Evolutionary conservation across 1,140 invertebrate species (phyloP).

Genomic region (Meteorus sp.): DNA sequence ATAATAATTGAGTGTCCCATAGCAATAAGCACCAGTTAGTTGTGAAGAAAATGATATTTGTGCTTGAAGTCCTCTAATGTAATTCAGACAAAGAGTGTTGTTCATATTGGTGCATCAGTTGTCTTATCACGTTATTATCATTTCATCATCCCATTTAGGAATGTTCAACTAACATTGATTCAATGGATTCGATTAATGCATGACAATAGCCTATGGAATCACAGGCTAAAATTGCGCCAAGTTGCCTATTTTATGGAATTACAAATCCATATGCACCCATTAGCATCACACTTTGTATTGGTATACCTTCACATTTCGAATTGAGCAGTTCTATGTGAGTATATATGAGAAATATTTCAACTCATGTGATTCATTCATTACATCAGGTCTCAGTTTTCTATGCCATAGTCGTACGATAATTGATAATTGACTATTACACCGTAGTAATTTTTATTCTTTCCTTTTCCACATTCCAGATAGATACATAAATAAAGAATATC

Average conservation of each 20-base stretch:
- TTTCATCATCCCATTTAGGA: background rate
- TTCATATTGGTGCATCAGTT: background rate
- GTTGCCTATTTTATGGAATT: slow-evolving; percentile 14
- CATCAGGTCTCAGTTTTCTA: background rate
- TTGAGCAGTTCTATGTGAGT: background rate
- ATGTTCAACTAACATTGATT: background rate
- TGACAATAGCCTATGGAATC: slow-evolving; percentile 31
- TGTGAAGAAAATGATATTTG: background rate
- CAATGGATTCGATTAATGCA: slow-evolving; percentile 34
- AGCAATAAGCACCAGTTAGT: background rate
- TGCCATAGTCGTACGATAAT: background rate
- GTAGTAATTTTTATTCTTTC: background rate
- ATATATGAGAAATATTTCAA: background rate
- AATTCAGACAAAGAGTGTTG: background rate
- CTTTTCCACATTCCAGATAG: background rate
- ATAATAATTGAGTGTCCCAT: background rate
- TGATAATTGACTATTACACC: too few species aligned
- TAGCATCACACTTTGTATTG: too few species aligned
- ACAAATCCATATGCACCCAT: background rate
- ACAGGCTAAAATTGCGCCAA: slow-evolving; percentile 30
- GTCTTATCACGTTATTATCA: background rate
- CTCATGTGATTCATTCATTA: background rate
- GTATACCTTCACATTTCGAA: background rate
- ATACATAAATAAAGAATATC: background rate
- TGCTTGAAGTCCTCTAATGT: background rate